Evolutionary conservation across 1,140 invertebrate genomes (phyloP).

Genomic region (Druon quercuslanigerum): DNA sequence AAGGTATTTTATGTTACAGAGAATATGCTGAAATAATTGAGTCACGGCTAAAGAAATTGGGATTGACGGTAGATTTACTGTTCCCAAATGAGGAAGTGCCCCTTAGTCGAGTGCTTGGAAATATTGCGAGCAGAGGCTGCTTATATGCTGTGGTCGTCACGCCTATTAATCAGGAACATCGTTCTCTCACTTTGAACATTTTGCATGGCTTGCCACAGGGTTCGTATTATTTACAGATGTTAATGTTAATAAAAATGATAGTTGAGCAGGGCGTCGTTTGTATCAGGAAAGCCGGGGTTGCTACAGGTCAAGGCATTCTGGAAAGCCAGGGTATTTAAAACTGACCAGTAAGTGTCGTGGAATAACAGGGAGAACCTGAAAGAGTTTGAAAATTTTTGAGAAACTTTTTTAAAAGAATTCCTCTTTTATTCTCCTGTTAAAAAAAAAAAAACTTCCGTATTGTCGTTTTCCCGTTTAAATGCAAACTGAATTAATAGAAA

Average conservation of each 20-base stretch:
- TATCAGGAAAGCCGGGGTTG: neutral
- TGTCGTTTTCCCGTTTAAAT: too few species aligned
- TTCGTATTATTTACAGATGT: conserved; percentile 64
- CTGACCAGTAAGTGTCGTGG: too few species aligned
- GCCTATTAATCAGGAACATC: conserved; percentile 88
- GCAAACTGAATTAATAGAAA: too few species aligned
- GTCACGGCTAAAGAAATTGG: conserved; percentile 85
- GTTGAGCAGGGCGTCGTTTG: conserved; percentile 3
- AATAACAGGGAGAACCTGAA: too few species aligned
- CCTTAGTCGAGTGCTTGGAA: conserved; percentile 89
- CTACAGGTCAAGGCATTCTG: too few species aligned
- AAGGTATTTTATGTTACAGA: conserved; percentile 72
- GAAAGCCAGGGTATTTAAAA: too few species aligned
- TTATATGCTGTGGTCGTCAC: conserved; percentile 93
- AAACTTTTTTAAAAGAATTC: too few species aligned
- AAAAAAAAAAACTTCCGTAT: too few species aligned
- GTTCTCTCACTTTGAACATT: conserved; percentile 93
- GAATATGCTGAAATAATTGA: conserved; percentile 94
- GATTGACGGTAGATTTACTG: conserved; percentile 88
- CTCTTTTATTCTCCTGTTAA: too few species aligned
- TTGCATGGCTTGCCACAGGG: conserved; percentile 93
- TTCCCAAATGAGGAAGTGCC: conserved; percentile 93
- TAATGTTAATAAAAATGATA: conserved; percentile 30
- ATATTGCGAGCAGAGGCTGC: conserved; percentile 88
- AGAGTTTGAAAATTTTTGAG: too few species aligned